Evolutionary conservation across 2,113 vertebrate genomes (phyloP).

Genomic region (Hemicordylus capensis): DNA sequence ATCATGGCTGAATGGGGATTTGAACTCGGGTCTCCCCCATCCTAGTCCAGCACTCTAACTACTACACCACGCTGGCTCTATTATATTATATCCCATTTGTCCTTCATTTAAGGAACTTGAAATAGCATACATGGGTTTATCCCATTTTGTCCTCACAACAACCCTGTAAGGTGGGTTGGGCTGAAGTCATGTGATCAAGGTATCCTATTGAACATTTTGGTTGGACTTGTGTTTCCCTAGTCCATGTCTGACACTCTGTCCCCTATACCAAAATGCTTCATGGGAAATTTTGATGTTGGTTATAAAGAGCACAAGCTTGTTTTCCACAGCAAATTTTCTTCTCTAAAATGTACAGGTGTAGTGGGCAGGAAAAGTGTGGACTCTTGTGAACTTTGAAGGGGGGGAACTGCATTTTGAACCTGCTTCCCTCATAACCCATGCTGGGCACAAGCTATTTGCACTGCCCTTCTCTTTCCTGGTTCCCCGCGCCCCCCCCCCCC

Average conservation of each 20-base stretch:
- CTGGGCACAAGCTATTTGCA: not conserved
- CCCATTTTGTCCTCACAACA: not conserved
- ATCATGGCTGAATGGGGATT: too few relatives aligned
- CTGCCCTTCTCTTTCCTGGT: not conserved
- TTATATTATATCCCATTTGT: too few relatives aligned
- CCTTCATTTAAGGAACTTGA: too few relatives aligned
- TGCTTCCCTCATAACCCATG: not conserved
- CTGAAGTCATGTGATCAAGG: not conserved
- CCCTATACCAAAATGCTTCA: not conserved
- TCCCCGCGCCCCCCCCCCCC: too few relatives aligned
- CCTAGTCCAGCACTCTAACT: too few relatives aligned
- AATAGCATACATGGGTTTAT: too few relatives aligned
- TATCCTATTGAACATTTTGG: too few relatives aligned
- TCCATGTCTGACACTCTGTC: not conserved
- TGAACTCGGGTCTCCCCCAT: too few relatives aligned
- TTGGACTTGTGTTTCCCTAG: too few relatives aligned
- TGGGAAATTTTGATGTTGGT: too few relatives aligned
- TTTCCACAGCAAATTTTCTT: not conserved
- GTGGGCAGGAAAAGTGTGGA: not conserved
- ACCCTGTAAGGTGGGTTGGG: not conserved
- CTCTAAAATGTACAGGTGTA: not conserved
- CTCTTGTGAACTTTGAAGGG: not conserved
- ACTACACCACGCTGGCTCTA: too few relatives aligned
- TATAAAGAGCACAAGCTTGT: not conserved
- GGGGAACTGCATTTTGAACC: not conserved